Conservation (phyloP, 2,113 vertebrate genomes). For the Festucalex cinctus region DNA sequence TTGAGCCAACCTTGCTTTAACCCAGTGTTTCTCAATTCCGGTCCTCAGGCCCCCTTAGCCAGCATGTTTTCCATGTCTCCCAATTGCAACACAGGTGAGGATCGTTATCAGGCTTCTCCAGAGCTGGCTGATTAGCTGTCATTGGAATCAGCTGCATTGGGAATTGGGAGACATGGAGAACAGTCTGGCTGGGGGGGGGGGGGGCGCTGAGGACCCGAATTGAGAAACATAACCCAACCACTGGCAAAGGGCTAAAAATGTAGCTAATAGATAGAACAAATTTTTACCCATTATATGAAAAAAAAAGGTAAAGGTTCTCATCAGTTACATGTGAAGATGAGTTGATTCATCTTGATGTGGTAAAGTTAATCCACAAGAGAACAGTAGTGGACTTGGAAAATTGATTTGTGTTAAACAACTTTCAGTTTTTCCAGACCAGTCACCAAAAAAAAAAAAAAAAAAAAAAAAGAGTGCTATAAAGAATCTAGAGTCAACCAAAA, state of each 20-base stretch:
- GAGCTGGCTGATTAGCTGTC: no score
- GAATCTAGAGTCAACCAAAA: conserved; percentile 15
- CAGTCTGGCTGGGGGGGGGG: no score
- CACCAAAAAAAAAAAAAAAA: conserved; percentile 22
- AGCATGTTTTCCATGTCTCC: no score
- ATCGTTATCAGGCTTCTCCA: no score
- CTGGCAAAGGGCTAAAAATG: conserved; percentile 11
- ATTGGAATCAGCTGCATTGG: no score
- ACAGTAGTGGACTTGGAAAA: conserved; percentile 22
- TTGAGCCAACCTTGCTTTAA: conserved; percentile 17
- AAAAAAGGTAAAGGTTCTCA: not conserved
- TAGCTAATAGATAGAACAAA: conserved; percentile 15
- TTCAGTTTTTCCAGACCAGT: conserved; percentile 34
- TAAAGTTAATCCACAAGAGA: conserved; percentile 33
- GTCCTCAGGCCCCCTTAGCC: no score
- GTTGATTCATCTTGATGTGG: conserved; percentile 28
- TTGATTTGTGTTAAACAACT: conserved; percentile 12
- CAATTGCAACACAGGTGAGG: no score
- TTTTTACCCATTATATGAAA: not conserved
- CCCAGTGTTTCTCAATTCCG: no score
- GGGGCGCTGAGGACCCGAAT: no score
- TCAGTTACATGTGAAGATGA: conserved; percentile 4
- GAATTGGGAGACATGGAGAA: no score
- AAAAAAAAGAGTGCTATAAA: conserved; percentile 22
- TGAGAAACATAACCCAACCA: no score